These are phyloP conservation scores for Eidolon helvum DNA, from an alignment of 2,113 vertebrate genomes.

Conservation along the genomic window DNA sequence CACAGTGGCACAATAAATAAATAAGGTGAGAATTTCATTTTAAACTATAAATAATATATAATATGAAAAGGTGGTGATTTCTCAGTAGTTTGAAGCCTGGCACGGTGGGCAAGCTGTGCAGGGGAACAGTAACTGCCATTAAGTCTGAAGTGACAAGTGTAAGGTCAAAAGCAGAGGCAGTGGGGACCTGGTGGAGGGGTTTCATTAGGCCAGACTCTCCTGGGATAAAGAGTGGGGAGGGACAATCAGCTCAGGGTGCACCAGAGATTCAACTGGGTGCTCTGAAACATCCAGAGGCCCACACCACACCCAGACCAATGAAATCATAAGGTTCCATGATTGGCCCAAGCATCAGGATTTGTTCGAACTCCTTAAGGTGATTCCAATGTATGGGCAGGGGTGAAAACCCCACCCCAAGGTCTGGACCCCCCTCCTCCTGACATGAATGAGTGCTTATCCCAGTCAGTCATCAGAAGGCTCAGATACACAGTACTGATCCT, in stretches of 20 bases:
- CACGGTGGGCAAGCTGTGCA: background rate
- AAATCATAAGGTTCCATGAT: background rate
- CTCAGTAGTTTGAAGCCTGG: background rate
- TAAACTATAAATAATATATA: conserved; percentile 38
- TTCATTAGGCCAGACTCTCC: background rate
- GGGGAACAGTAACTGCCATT: background rate
- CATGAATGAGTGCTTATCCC: background rate
- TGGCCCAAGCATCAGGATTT: background rate
- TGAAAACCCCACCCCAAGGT: background rate
- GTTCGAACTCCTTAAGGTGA: background rate
- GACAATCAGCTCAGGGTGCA: background rate
- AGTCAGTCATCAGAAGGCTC: background rate
- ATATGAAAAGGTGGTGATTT: background rate
- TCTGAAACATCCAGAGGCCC: background rate
- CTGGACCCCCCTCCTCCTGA: background rate
- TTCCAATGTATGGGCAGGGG: background rate
- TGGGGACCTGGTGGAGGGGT: background rate
- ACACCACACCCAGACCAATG: background rate
- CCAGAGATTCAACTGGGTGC: background rate
- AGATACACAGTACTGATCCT: background rate
- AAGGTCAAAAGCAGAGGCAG: background rate
- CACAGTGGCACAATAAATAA: background rate
- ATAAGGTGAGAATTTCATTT: conserved; percentile 19
- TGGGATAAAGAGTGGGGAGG: background rate
- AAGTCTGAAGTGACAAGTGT: background rate